phyloP scores from a whole-genome alignment of 2,797 vertebrate species.

The Sebastes steindachneri region DNA sequence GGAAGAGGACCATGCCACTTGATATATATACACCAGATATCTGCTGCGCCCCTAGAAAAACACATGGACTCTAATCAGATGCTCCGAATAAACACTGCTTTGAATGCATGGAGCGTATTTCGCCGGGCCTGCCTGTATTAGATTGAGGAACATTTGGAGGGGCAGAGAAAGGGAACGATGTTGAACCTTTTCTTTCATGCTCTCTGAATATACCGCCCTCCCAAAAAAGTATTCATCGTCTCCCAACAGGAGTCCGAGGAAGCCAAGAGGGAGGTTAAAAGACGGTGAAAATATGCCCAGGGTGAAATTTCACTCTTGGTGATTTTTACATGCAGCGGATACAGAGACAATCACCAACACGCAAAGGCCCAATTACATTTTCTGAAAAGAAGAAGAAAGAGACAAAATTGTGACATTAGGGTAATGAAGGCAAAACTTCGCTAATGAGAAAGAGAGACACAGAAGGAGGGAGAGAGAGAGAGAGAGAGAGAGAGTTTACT shows the following conservation, averaged over 20 bases:
- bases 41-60: slow-evolving; percentile 54
- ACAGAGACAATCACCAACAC: slow-evolving; percentile 58
- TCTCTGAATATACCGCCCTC: slow-evolving; percentile 33
- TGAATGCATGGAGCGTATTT: slow-evolving; percentile 24
- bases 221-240: slow-evolving; percentile 35
- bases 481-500: slow-evolving; percentile 42
- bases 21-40: slow-evolving; percentile 60
- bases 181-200: slow-evolving; percentile 44
- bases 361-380: slow-evolving; percentile 73
- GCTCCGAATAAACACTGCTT: slow-evolving; percentile 46
- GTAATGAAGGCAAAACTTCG: slow-evolving; percentile 75
- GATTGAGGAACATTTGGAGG: slow-evolving; percentile 33
- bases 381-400: slow-evolving; percentile 59
- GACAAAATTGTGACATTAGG: slow-evolving; percentile 74
- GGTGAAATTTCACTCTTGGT: slow-evolving; percentile 53
- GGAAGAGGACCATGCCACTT: slow-evolving; percentile 59
- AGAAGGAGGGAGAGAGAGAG: slow-evolving; percentile 10
- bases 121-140: slow-evolving; percentile 4
- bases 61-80: slow-evolving; percentile 57
- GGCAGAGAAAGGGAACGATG: slow-evolving; percentile 2
- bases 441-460: slow-evolving; percentile 72
- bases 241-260: slow-evolving; percentile 38
- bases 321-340: slow-evolving; percentile 54
- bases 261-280: slow-evolving; percentile 43
- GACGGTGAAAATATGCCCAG: slow-evolving; percentile 47